Evolutionary conservation across 2,888 invertebrate genomes (phyloP).

Genomic region (Ischnura elegans): DNA sequence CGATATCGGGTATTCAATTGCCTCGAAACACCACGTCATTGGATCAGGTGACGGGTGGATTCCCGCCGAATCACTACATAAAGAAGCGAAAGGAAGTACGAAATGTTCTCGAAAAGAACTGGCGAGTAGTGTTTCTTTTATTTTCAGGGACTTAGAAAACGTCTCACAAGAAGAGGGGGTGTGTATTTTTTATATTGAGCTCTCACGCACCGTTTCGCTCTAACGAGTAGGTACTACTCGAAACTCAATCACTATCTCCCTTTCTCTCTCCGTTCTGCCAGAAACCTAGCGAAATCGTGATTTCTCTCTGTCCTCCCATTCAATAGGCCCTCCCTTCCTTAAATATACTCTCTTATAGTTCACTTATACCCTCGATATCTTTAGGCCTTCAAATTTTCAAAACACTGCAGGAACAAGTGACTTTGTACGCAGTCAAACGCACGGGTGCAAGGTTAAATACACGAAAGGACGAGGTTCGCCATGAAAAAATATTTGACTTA

Average conservation of each 20-base stretch:
- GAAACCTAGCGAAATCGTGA: too few species aligned
- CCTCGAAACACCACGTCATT: not conserved
- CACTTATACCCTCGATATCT: not conserved
- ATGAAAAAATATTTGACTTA: too few species aligned
- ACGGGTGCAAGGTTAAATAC: too few species aligned
- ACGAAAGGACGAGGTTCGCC: too few species aligned
- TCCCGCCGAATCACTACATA: not conserved
- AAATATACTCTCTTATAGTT: not conserved
- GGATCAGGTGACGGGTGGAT: not conserved
- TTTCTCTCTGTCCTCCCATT: not conserved
- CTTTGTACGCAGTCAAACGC: too few species aligned
- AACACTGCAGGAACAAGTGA: too few species aligned
- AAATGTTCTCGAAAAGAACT: not conserved
- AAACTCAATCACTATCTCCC: not conserved
- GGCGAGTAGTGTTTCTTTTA: not conserved
- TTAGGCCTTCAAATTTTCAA: not conserved
- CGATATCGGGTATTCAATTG: constrained; percentile 4
- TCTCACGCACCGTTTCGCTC: not conserved
- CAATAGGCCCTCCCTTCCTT: not conserved
- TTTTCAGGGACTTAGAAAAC: not conserved
- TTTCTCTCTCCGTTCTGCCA: not conserved
- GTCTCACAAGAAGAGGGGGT: not conserved
- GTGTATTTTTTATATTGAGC: not conserved
- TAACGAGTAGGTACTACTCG: not conserved
- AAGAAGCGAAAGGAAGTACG: not conserved